A percentile compares a stretch with the other conserved stretches of the same genome.
Evolutionary conservation across 2,888 invertebrate genomes (phyloP).

Genomic region (Sialis lutaria): DNA sequence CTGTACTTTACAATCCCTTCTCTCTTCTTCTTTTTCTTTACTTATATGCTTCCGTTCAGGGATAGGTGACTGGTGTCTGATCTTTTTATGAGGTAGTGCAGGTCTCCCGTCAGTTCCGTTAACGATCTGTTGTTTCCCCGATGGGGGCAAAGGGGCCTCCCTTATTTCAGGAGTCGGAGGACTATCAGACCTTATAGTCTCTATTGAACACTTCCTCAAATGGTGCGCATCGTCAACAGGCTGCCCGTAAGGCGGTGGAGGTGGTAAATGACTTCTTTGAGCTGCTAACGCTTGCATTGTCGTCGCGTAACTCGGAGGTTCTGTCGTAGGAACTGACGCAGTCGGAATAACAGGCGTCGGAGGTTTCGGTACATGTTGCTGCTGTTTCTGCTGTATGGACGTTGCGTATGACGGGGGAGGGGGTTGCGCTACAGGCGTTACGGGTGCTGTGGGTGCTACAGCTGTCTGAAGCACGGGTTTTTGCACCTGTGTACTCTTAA

Average conservation of each 20-base stretch:
- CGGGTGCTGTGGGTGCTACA: conserved; percentile 74
- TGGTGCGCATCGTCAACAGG: conserved; percentile 21
- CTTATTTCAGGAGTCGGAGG: conserved; percentile 32
- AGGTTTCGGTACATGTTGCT: conserved; percentile 31
- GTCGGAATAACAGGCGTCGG: conserved; percentile 30
- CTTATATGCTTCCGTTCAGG: conserved; percentile 84
- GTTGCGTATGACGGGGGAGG: conserved; percentile 73
- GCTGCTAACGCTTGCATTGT: conserved; percentile 60
- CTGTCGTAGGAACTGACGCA: conserved; percentile 49
- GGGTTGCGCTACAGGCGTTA: conserved; percentile 34
- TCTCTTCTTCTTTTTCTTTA: conserved; percentile 76
- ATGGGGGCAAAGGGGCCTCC: conserved; percentile 29
- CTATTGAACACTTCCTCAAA: conserved; percentile 48
- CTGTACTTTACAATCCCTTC: conserved; percentile 77
- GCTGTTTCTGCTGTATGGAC: conserved; percentile 60
- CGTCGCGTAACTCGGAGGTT: conserved; percentile 83
- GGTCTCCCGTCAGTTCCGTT: conserved; percentile 16
- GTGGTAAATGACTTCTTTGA: conserved; percentile 37
- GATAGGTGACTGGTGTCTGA: conserved; percentile 86
- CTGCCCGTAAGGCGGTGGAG: conserved; percentile 47
- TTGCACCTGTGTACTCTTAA: conserved; percentile 88
- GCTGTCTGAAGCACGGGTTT: conserved; percentile 91
- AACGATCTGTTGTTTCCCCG: conserved; percentile 12
- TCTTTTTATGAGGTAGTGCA: conserved; percentile 49
- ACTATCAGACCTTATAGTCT: conserved; percentile 35